Evolutionary conservation across 2,888 invertebrate genomes (phyloP).

Genomic region (Merodon equestris): DNA sequence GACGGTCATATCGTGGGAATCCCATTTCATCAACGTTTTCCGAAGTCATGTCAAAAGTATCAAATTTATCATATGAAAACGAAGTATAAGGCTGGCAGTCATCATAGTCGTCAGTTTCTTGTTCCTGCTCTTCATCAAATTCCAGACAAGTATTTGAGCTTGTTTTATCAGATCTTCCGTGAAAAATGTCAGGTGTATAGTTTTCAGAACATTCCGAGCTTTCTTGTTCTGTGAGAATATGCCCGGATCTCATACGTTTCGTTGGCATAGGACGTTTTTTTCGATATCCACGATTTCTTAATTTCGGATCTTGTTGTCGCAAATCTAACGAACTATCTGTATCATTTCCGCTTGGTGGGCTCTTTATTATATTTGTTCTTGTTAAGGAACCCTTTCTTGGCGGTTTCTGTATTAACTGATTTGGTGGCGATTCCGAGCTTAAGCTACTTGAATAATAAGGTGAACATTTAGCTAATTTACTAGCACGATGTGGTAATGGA

Average conservation of each 20-base stretch:
- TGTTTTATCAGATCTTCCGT: constrained; percentile 82
- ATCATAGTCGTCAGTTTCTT: constrained; percentile 81
- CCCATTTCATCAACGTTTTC: constrained; percentile 85
- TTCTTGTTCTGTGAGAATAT: constrained; percentile 79
- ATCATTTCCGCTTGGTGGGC: constrained; percentile 87
- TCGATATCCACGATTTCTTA: constrained; percentile 84
- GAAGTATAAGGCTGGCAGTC: constrained; percentile 79
- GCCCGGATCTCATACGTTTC: constrained; percentile 76
- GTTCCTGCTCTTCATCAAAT: constrained; percentile 78
- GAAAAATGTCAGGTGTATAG: constrained; percentile 84
- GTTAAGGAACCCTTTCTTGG: constrained; percentile 83
- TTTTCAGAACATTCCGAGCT: constrained; percentile 85
- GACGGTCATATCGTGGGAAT: constrained; percentile 82
- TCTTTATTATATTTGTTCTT: constrained; percentile 83
- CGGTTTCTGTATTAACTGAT: constrained; percentile 82
- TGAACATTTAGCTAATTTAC: constrained; percentile 84
- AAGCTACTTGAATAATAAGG: constrained; percentile 88
- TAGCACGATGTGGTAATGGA: constrained; percentile 77
- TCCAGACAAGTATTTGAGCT: constrained; percentile 78
- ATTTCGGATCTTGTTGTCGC: constrained; percentile 83
- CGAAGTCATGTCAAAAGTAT: constrained; percentile 82
- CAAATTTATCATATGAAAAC: constrained; percentile 77
- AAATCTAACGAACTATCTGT: constrained; percentile 86
- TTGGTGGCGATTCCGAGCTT: constrained; percentile 86
- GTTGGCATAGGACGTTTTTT: constrained; percentile 82